Evolutionary conservation across 2,888 invertebrate species (phyloP).

Genomic region (Chalcosyrphus nemorum): DNA sequence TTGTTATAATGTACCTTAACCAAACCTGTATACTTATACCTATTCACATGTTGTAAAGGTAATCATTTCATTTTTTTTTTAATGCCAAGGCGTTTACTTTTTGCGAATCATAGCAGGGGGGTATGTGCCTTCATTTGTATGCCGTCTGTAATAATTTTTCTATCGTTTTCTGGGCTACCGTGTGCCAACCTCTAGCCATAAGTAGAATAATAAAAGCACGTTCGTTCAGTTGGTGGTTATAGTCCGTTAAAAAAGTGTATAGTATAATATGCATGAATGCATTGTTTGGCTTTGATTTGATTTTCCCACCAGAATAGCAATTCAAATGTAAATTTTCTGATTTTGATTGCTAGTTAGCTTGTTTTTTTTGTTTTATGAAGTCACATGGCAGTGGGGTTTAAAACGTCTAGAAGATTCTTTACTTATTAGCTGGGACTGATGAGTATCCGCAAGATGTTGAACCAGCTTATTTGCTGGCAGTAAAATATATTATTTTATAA

Average conservation of each 20-base stretch:
- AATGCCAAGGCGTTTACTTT: background rate
- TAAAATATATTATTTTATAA: no score
- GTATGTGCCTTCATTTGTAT: conserved; percentile 46
- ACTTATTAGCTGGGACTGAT: no score
- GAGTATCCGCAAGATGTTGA: no score
- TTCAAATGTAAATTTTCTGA: conserved; percentile 2
- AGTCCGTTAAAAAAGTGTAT: conserved; percentile 27
- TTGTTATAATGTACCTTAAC: background rate
- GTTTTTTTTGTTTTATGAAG: no score
- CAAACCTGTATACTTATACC: conserved; percentile 28
- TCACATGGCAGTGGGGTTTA: conserved; percentile 1
- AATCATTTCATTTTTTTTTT: conserved; percentile 43
- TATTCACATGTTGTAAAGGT: background rate
- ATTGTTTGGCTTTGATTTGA: conserved; percentile 7
- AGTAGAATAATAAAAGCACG: conserved; percentile 30
- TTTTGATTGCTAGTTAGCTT: background rate
- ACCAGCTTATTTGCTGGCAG: no score
- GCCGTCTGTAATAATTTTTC: conserved; percentile 21
- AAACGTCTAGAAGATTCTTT: no score
- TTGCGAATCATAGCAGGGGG: conserved; percentile 14
- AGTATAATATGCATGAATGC: conserved; percentile 45
- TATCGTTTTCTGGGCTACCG: conserved; percentile 57
- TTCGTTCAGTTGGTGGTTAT: background rate
- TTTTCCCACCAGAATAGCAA: conserved; percentile 32
- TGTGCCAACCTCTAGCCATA: conserved; percentile 22